Evolutionary conservation across 2,888 invertebrate genomes (phyloP).

Genomic region (Xanthorhoe designata): DNA sequence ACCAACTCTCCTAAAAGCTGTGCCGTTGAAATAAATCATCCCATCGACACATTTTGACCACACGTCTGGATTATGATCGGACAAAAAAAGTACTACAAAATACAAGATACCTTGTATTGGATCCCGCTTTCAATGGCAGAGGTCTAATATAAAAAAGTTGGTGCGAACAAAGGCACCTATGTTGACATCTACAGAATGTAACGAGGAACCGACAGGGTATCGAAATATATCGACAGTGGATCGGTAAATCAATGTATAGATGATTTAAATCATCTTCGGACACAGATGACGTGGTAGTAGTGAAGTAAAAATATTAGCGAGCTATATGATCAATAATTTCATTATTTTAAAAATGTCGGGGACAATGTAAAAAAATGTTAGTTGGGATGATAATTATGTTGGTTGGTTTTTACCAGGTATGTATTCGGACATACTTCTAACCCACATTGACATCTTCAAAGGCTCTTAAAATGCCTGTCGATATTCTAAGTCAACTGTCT

Average conservation of each 20-base stretch:
- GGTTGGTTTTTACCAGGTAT: too few species aligned
- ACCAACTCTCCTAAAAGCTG: slow-evolving; percentile 55
- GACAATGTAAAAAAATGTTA: too few species aligned
- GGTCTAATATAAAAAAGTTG: slow-evolving; percentile 77
- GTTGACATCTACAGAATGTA: slow-evolving; percentile 78
- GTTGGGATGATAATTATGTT: too few species aligned
- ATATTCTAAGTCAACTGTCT: too few species aligned
- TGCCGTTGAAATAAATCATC: slow-evolving; percentile 75
- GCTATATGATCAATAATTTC: too few species aligned
- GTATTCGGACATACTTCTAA: too few species aligned
- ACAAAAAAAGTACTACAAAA: slow-evolving; percentile 58
- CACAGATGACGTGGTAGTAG: slow-evolving; percentile 38
- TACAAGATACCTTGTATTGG: slow-evolving; percentile 65
- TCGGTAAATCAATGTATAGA: slow-evolving; percentile 79
- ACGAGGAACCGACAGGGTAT: slow-evolving; percentile 74
- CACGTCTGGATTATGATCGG: slow-evolving; percentile 80
- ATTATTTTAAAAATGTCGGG: too few species aligned
- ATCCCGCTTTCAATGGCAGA: slow-evolving; percentile 67
- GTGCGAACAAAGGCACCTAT: slow-evolving; percentile 82
- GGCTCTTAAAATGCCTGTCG: too few species aligned
- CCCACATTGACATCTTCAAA: too few species aligned
- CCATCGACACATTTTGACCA: slow-evolving; percentile 83
- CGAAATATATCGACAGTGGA: slow-evolving; percentile 74
- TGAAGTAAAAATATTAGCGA: not conserved
- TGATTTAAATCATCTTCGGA: slow-evolving; percentile 68